Evolutionary conservation across 2,888 invertebrate species (phyloP).

Genomic region (Dryadula phaetusa): DNA sequence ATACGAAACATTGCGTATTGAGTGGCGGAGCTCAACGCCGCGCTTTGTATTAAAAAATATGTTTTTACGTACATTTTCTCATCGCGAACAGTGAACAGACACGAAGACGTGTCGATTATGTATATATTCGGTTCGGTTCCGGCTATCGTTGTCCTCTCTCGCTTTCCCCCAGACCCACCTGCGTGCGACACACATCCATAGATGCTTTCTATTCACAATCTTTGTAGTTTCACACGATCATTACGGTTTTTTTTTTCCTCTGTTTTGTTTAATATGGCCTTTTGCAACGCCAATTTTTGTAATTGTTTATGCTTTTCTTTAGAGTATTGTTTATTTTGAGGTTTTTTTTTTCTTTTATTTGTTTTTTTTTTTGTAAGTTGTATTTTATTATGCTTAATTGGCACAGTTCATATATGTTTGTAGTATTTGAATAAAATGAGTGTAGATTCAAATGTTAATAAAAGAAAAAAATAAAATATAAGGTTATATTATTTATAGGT

Average conservation of each 20-base stretch:
- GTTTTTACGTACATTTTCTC: no score
- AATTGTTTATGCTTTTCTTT: conserved; percentile 33
- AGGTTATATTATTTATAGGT: no score
- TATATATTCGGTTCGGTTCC: conserved; percentile 60
- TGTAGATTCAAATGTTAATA: not conserved
- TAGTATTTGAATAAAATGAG: not conserved
- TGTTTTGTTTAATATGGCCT: conserved; percentile 30
- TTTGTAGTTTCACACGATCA: conserved; percentile 54
- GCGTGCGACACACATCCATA: conserved; percentile 74
- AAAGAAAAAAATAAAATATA: not conserved
- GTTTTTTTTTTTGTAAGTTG: no score
- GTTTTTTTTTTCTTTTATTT: not conserved
- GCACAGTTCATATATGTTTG: no score
- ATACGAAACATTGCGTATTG: no score
- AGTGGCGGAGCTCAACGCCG: no score
- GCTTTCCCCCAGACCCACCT: conserved; percentile 68
- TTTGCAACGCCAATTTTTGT: conserved; percentile 32
- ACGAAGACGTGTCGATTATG: conserved; percentile 7
- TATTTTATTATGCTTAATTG: no score
- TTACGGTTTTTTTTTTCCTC: conserved; percentile 20
- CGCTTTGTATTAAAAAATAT: no score
- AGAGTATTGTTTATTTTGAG: not conserved
- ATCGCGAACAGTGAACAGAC: conserved; percentile 14
- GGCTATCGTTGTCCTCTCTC: conserved; percentile 62
- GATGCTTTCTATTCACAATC: conserved; percentile 82